Evolutionary conservation across 2,113 vertebrate species (phyloP).

Genomic region (Laterallus jamaicensis): DNA sequence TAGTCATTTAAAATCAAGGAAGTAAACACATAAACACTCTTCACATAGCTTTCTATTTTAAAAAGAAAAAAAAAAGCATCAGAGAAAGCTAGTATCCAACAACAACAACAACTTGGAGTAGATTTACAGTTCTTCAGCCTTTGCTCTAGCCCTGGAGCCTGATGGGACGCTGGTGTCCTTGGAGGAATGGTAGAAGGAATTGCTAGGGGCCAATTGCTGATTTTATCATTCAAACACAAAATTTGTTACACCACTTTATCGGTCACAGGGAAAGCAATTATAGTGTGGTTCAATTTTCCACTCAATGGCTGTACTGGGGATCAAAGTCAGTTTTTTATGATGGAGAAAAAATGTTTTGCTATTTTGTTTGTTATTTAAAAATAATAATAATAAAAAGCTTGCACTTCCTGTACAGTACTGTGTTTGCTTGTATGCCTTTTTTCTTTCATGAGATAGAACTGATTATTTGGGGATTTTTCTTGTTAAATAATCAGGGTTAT

Average conservation of each 20-base stretch:
- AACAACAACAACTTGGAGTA: slow-evolving; percentile 76
- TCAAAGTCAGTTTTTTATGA: slow-evolving; percentile 84
- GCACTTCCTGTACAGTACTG: slow-evolving; percentile 18
- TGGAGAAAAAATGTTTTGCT: slow-evolving; percentile 74
- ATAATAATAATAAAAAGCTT: slow-evolving; percentile 60
- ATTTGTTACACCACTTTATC: slow-evolving; percentile 91
- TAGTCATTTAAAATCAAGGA: slow-evolving; percentile 44
- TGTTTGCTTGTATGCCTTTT: neutral
- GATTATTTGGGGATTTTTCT: slow-evolving; percentile 59
- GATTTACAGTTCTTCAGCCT: slow-evolving; percentile 80
- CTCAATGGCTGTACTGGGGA: slow-evolving; percentile 86
- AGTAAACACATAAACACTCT: slow-evolving; percentile 6
- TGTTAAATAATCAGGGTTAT: slow-evolving; percentile 69
- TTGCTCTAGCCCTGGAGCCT: slow-evolving; percentile 78
- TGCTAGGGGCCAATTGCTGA: slow-evolving; percentile 85
- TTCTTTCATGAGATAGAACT: slow-evolving; percentile 35
- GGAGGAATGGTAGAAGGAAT: slow-evolving; percentile 85
- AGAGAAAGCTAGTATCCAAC: slow-evolving; percentile 12
- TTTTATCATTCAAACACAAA: slow-evolving; percentile 92
- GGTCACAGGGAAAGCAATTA: slow-evolving; percentile 90
- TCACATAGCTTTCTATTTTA: slow-evolving; percentile 19
- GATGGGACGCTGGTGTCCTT: slow-evolving; percentile 86
- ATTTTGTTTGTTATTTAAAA: slow-evolving; percentile 81
- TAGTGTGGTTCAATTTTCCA: slow-evolving; percentile 91
- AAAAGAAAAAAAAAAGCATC: neutral